Evolutionary conservation across 2,113 vertebrate genomes (phyloP).

Genomic region (Dolichotis patagonum): DNA sequence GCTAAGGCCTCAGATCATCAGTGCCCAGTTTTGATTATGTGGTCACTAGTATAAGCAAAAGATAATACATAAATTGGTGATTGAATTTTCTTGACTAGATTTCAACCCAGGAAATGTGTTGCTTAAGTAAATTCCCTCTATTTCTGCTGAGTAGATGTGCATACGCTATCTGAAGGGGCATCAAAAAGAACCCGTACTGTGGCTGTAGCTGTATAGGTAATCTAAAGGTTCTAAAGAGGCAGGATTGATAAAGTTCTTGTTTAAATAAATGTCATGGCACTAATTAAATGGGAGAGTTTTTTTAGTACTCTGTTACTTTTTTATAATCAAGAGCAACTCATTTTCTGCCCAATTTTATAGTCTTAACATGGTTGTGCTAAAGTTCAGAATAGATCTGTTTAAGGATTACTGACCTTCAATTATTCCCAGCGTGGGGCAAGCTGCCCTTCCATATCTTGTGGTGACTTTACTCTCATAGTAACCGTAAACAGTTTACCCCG

Average conservation of each 20-base stretch:
- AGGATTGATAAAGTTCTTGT: neutral
- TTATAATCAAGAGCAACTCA: neutral
- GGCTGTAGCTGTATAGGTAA: neutral
- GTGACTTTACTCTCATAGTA: neutral
- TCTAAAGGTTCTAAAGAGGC: neutral
- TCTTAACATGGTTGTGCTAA: neutral
- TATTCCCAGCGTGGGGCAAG: constrained; percentile 5
- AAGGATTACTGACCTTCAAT: neutral
- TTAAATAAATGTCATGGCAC: neutral
- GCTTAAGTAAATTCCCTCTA: neutral
- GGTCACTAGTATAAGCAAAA: neutral
- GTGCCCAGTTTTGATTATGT: neutral
- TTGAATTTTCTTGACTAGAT: neutral
- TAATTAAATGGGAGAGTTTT: neutral
- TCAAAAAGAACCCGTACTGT: neutral
- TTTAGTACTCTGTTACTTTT: constrained; percentile 26
- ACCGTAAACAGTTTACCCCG: neutral
- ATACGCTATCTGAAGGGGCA: neutral
- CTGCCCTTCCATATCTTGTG: neutral
- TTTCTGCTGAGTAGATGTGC: neutral
- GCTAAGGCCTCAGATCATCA: neutral
- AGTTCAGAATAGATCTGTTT: constrained; percentile 6
- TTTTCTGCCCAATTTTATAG: neutral
- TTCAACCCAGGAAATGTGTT: neutral
- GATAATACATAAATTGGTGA: neutral